phyloP scores from a whole-genome alignment of 2,797 vertebrate species.

The Pangasius djambal region DNA sequence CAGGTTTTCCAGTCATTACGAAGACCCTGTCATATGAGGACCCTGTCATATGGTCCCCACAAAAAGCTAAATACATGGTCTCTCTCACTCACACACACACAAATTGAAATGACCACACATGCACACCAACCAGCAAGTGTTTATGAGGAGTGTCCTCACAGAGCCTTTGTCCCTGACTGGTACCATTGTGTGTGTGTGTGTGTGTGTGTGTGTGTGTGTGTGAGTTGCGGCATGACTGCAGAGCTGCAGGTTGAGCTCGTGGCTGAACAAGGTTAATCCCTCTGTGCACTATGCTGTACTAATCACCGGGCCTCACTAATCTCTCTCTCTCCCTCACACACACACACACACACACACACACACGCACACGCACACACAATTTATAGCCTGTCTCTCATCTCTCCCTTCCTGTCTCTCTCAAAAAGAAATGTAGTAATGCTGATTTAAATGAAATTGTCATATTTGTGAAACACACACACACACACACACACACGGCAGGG shows the following conservation, averaged over 20 bases:
- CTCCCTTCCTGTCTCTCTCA: not conserved
- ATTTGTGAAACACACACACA: constrained; percentile 14
- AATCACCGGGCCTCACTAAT: constrained; percentile 50
- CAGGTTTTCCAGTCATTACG: not conserved
- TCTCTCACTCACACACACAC: not conserved
- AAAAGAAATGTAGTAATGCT: constrained; percentile 2
- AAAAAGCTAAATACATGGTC: not conserved
- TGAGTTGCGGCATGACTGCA: constrained; percentile 31
- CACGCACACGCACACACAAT: constrained; percentile 7
- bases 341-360: constrained; percentile 22
- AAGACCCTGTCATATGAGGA: not conserved
- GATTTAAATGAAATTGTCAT: not conserved
- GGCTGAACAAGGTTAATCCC: constrained; percentile 59
- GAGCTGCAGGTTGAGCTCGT: constrained; percentile 45
- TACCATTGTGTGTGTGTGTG: constrained; percentile 17
- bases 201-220: constrained; percentile 25
- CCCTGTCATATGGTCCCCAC: not conserved
- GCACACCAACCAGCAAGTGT: not conserved
- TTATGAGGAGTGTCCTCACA: constrained; percentile 13
- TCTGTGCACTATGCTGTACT: constrained; percentile 49
- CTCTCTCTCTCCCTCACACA: constrained; percentile 4
- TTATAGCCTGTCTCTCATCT: not conserved
- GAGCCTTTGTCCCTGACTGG: constrained; percentile 29
- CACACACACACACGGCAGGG: not conserved
- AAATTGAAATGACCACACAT: constrained; percentile 10